Conservation (phyloP, 1,140 invertebrate species). For the Tetranychus cinnabarinus region DNA sequence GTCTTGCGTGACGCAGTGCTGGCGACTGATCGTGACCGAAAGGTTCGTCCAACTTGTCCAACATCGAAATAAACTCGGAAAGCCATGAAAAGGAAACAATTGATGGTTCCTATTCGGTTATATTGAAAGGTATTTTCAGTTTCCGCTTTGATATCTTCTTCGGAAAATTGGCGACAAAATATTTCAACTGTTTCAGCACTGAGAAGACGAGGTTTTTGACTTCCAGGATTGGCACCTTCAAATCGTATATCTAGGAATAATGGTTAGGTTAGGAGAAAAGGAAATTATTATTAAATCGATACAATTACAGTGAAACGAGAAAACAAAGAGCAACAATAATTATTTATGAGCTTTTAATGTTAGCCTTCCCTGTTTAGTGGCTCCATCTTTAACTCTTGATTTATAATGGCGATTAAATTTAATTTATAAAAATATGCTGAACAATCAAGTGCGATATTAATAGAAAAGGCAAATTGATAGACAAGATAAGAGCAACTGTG, state of each 20-base stretch:
- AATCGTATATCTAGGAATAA: not conserved
- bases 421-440: too few relatives aligned
- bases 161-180: conserved; percentile 6
- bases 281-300: too few relatives aligned
- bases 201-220: not conserved
- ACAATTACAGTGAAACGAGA: too few relatives aligned
- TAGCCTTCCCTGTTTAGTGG: too few relatives aligned
- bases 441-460: too few relatives aligned
- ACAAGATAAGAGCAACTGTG: too few relatives aligned
- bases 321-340: too few relatives aligned
- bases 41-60: conserved; percentile 15
- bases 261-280: too few relatives aligned
- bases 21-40: not conserved
- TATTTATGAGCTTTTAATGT: too few relatives aligned
- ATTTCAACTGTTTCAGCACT: conserved; percentile 8
- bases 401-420: too few relatives aligned
- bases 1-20: not conserved
- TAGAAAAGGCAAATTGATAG: too few relatives aligned
- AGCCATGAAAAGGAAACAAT: conserved; percentile 3
- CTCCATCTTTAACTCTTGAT: too few relatives aligned
- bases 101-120: conserved; percentile 7
- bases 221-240: not conserved
- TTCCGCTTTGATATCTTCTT: not conserved
- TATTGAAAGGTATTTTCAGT: conserved; percentile 4
- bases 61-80: conserved; percentile 6